These are phyloP conservation scores for Cephus runcator DNA, from an alignment of 2,888 invertebrate genomes.

Conservation along the genomic window DNA sequence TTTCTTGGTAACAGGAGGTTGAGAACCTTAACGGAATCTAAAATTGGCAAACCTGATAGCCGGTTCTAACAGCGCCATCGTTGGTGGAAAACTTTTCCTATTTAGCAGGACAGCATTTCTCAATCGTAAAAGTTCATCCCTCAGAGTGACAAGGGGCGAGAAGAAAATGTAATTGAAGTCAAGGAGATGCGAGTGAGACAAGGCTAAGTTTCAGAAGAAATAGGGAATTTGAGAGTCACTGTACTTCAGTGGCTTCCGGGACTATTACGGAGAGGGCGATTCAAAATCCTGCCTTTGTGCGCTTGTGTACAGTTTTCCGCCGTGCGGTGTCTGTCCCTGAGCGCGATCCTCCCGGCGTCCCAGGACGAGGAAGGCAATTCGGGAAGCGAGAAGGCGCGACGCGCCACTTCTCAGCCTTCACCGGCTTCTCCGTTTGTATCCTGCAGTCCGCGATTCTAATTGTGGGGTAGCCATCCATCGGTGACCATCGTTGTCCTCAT, in stretches of 20 bases:
- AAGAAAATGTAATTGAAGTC: neutral
- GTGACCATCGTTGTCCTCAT: neutral
- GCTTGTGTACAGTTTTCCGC: conserved; percentile 26
- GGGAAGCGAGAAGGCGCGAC: neutral
- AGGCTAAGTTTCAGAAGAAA: neutral
- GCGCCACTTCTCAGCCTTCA: neutral
- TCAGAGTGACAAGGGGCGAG: neutral
- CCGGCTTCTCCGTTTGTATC: neutral
- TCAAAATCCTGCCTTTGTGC: conserved; percentile 26
- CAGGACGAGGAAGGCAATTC: conserved; percentile 5
- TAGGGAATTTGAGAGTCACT: conserved; percentile 10
- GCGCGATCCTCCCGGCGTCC: neutral
- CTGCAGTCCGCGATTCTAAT: neutral
- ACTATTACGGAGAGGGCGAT: conserved; percentile 21
- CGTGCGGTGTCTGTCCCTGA: conserved; percentile 1
- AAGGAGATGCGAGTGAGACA: neutral
- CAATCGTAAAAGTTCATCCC: neutral
- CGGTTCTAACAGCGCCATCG: too few species aligned
- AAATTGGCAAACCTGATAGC: too few species aligned
- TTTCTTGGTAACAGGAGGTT: too few species aligned
- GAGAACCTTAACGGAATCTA: too few species aligned
- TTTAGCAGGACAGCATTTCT: neutral
- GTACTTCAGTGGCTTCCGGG: conserved; percentile 2
- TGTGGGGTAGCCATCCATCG: neutral
- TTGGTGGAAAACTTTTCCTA: too few species aligned